Evolutionary conservation across 2,888 invertebrate genomes (phyloP).

Genomic region (Stomorhina lunata): DNA sequence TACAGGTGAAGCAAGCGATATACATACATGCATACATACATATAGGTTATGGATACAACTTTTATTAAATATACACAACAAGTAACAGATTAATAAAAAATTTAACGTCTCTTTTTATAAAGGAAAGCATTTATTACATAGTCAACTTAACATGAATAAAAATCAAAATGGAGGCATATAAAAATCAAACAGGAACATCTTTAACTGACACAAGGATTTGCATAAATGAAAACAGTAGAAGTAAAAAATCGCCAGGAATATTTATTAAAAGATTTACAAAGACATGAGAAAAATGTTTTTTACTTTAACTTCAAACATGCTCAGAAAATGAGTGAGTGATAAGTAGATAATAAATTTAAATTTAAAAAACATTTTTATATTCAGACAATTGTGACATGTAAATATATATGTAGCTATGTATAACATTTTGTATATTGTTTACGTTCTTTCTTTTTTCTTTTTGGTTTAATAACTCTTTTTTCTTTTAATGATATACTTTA

Average conservation of each 20-base stretch:
- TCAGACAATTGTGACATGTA: neutral
- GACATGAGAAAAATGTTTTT: slow-evolving; percentile 15
- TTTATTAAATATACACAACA: neutral
- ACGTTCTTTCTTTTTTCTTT: neutral
- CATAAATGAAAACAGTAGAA: neutral
- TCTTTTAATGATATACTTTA: slow-evolving; percentile 2
- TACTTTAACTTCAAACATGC: neutral
- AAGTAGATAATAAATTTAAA: neutral
- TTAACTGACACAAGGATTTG: neutral
- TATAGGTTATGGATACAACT: neutral
- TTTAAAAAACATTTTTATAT: neutral
- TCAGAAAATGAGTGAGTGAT: neutral
- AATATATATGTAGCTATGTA: neutral
- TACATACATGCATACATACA: no score
- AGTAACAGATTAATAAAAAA: neutral
- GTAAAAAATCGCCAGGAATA: neutral
- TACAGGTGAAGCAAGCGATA: neutral
- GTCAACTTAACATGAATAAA: neutral
- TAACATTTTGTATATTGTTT: neutral
- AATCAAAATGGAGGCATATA: neutral
- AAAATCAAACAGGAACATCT: neutral
- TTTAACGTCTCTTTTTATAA: neutral
- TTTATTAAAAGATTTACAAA: slow-evolving; percentile 33
- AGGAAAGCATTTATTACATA: neutral
- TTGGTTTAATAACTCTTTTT: slow-evolving; percentile 9